phyloP scores from a whole-genome alignment of 2,888 invertebrate species.

The Oeneis ivallda region DNA sequence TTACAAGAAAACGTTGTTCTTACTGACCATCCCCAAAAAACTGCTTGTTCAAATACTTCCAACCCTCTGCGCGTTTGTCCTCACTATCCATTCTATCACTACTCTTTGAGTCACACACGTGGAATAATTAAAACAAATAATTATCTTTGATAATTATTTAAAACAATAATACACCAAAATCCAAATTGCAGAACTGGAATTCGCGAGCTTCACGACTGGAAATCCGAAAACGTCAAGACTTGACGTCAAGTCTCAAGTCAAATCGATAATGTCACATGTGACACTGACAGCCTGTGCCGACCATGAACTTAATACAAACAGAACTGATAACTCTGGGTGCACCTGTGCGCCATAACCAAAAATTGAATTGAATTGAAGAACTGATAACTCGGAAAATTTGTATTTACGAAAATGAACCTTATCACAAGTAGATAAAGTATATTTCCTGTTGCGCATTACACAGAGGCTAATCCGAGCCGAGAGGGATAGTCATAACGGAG shows the following conservation, averaged over 20 bases:
- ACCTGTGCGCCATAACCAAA: too few relatives aligned
- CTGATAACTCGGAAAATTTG: too few relatives aligned
- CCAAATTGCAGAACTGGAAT: constrained; percentile 26
- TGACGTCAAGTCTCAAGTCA: too few relatives aligned
- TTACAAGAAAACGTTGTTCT: constrained; percentile 42
- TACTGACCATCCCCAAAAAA: constrained; percentile 78
- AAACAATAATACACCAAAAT: constrained; percentile 14
- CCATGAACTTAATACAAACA: too few relatives aligned
- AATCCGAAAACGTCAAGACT: too few relatives aligned
- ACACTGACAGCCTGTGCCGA: constrained; percentile 32
- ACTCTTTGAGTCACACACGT: constrained; percentile 19
- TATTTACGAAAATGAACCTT: too few relatives aligned
- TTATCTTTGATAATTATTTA: constrained; percentile 19
- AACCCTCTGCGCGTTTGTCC: constrained; percentile 74
- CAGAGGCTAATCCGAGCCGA: too few relatives aligned
- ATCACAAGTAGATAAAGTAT: too few relatives aligned
- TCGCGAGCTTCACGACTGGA: constrained; percentile 34
- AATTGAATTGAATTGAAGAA: too few relatives aligned
- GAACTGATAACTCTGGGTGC: too few relatives aligned
- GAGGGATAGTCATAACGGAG: too few relatives aligned
- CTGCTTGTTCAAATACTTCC: constrained; percentile 78
- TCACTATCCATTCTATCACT: constrained; percentile 56
- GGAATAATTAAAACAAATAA: constrained; percentile 23
- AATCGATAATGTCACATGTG: constrained; percentile 34
- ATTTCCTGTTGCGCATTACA: too few relatives aligned